Evolutionary conservation across 92 coral and sea anemone species (phyloP), one percentile per base, ranked within the genome.

Genomic region (Porites divaricata): DNA sequence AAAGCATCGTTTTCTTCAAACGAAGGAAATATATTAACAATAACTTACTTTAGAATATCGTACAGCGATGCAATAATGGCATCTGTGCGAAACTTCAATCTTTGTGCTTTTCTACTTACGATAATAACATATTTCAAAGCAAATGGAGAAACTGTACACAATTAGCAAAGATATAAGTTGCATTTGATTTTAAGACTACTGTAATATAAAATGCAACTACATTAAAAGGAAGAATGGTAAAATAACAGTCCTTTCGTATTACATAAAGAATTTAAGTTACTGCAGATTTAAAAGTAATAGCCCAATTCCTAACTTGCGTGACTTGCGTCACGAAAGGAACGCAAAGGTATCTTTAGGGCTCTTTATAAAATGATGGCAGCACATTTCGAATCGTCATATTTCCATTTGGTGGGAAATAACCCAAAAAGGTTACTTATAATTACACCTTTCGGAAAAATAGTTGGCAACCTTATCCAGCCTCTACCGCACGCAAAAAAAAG

Each of bases 21-120:
- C 2, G 75, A 80, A 54, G 57, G 67, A 80, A 68, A 80, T 80
- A 80, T 80, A 80, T 80, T 80, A 80, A 23, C 45, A 77, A 80
- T 80, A 80, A 80, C 75, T 80, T 80, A 68, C 73, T 70, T 80
- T 58, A 26, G 45, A 21, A 62, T 23, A 41, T 14, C 70, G 10
- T 63, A 41, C 21, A 24, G 62, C 48, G 28, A 17, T 53, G 49
- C 15, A 13, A 23, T 52, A 23, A 14, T 12, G 53, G n/a, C 64
- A 57, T 23, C 51, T 6, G 61, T n/a, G 17, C 45, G 8, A 11
- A 26, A 28, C 17, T 45, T 10, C 28, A 24, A 9, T 68, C 8
- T 28, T 56, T 15, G 12, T 13, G 3, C 8, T 17, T 26, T 26
- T 75, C 24, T 75, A 24, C 22, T 12, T 35, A 57, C 23, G 56